Percentiles rank a stretch among this genome's conserved stretches.
phyloP scores from a whole-genome alignment of 2,888 invertebrate genomes.

The Melangyna quadrimaculata region DNA sequence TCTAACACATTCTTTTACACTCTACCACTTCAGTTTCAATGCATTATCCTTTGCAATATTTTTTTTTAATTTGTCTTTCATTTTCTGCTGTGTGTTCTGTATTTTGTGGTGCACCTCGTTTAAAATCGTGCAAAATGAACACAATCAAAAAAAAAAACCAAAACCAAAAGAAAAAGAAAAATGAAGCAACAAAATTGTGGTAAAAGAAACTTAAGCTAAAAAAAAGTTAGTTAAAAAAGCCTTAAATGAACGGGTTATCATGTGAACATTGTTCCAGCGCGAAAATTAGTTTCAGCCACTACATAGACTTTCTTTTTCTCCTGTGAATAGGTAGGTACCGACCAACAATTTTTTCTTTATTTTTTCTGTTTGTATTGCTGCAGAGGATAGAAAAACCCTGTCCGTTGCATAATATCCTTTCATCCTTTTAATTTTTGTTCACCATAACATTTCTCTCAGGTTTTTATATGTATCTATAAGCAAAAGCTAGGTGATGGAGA shows the following conservation, averaged over 20 bases:
- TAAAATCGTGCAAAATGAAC: slow-evolving; percentile 54
- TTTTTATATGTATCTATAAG: background rate
- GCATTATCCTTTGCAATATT: slow-evolving; percentile 53
- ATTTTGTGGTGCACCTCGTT: slow-evolving; percentile 65
- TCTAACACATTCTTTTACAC: slow-evolving; percentile 68
- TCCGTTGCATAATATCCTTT: slow-evolving; percentile 58
- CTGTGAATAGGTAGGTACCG: background rate
- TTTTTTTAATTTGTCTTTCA: slow-evolving; percentile 19
- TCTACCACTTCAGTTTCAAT: slow-evolving; percentile 61
- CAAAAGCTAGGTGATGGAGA: slow-evolving; percentile 7
- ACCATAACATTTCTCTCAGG: slow-evolving; percentile 11
- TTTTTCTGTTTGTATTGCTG: background rate
- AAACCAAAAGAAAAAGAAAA: no score
- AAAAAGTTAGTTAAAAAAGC: background rate
- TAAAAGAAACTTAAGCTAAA: background rate
- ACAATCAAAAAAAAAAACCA: background rate
- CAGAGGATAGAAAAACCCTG: slow-evolving; percentile 20
- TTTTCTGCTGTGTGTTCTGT: slow-evolving; percentile 10
- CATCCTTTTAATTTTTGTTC: slow-evolving; percentile 64
- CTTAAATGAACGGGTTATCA: slow-evolving; percentile 61
- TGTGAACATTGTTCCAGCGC: slow-evolving; percentile 65
- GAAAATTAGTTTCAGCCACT: slow-evolving; percentile 70
- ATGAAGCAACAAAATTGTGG: slow-evolving; percentile 14
- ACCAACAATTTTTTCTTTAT: background rate
- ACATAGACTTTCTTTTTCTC: slow-evolving; percentile 12